These are phyloP conservation scores for Hippocampus kuda DNA, from an alignment of 2,797 vertebrate genomes.

Conservation along the genomic window DNA sequence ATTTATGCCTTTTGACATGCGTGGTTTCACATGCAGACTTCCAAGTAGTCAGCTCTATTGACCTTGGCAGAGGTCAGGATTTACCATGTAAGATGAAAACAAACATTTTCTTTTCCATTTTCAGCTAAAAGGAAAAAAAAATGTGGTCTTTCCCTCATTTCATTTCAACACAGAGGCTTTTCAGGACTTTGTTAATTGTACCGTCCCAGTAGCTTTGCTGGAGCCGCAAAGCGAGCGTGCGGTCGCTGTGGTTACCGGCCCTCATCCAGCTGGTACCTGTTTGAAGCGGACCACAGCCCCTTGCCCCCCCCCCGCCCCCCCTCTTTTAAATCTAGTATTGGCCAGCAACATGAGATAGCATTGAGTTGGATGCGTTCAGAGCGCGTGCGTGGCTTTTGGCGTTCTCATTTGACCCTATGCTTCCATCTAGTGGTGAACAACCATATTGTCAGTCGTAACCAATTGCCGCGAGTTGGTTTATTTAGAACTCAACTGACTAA, in stretches of 20 bases:
- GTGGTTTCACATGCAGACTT: not conserved
- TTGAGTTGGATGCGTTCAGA: not conserved
- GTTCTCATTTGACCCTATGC: constrained; percentile 16
- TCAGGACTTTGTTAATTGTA: constrained; percentile 34
- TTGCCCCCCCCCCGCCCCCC: too few relatives aligned
- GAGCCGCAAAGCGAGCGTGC: constrained; percentile 42
- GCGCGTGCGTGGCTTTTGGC: not conserved
- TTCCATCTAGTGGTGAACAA: constrained; percentile 54
- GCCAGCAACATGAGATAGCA: not conserved
- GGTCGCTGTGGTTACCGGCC: constrained; percentile 49
- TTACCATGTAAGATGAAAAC: not conserved
- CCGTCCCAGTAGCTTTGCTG: constrained; percentile 40
- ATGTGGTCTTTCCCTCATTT: not conserved
- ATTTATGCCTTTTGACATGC: not conserved
- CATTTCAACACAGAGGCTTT: not conserved
- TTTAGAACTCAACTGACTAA: too few relatives aligned
- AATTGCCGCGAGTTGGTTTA: too few relatives aligned
- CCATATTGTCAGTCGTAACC: too few relatives aligned
- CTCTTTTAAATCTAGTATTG: constrained; percentile 3
- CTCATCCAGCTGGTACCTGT: constrained; percentile 50
- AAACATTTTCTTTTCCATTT: not conserved
- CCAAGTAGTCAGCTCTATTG: not conserved
- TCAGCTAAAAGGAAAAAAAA: not conserved
- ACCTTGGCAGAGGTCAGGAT: not conserved
- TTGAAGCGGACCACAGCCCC: constrained; percentile 22